These are phyloP conservation scores for Phocoena sinus DNA, from an alignment of 2,113 vertebrate genomes.

Conservation along the genomic window DNA sequence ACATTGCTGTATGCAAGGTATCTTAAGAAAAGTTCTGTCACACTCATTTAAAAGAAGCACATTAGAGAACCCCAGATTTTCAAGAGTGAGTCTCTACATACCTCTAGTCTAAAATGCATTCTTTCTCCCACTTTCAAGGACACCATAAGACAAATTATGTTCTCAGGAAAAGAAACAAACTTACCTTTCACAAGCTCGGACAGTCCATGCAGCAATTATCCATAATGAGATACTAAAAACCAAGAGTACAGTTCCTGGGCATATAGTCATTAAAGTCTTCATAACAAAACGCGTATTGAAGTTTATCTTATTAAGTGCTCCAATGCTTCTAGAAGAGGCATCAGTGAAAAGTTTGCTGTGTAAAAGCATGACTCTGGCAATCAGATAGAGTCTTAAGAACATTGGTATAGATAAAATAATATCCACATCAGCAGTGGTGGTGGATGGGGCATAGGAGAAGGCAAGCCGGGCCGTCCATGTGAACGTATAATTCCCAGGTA, in stretches of 20 bases:
- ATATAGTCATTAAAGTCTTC: constrained; percentile 99
- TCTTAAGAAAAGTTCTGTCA: neutral
- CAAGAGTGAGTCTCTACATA: neutral
- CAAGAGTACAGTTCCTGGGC: constrained; percentile 98
- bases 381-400: constrained; percentile 99
- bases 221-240: constrained; percentile 99
- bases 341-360: constrained; percentile 99
- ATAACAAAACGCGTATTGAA: constrained; percentile 99
- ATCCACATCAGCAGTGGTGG: constrained; percentile 97
- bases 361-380: constrained; percentile 99
- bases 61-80: neutral
- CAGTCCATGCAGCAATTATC: constrained; percentile 99
- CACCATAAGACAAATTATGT: constrained; percentile 16
- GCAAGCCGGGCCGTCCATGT: constrained; percentile 98
- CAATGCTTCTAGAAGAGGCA: constrained; percentile 98
- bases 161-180: constrained; percentile 68
- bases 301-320: constrained; percentile 99
- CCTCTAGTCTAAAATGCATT: neutral
- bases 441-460: constrained; percentile 94
- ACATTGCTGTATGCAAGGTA: neutral
- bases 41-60: neutral
- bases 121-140: neutral
- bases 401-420: constrained; percentile 99
- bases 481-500: constrained; percentile 98
- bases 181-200: constrained; percentile 99